These are phyloP conservation scores for Neomorphus geoffroyi DNA, from an alignment of 2,797 vertebrate species.

Conservation along the genomic window DNA sequence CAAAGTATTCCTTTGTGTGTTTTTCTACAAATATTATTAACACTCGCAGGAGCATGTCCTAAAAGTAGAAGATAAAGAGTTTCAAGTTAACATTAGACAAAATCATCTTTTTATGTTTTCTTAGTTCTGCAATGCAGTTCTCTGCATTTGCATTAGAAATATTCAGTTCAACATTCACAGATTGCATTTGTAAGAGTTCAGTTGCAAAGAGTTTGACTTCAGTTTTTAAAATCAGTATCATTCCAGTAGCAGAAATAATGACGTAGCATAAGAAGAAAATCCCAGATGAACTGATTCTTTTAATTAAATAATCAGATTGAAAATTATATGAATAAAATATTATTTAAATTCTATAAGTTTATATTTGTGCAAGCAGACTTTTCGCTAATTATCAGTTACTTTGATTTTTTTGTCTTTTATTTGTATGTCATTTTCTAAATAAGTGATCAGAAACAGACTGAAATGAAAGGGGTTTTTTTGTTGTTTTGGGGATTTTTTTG, in stretches of 20 bases:
- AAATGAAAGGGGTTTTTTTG: background rate
- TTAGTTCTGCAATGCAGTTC: background rate
- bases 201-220: background rate
- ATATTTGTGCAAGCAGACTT: background rate
- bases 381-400: background rate
- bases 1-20: background rate
- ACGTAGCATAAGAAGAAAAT: background rate
- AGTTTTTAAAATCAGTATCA: background rate
- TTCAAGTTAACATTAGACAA: background rate
- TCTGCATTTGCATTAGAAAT: background rate
- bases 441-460: constrained; percentile 48
- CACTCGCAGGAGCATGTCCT: background rate
- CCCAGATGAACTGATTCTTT: background rate
- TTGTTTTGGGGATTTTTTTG: background rate
- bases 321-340: background rate
- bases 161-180: background rate
- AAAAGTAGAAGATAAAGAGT: background rate
- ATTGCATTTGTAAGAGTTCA: background rate
- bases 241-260: background rate
- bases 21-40: background rate
- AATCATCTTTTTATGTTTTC: background rate
- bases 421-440: constrained; percentile 35
- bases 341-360: background rate
- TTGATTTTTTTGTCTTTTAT: background rate
- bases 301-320: constrained; percentile 17